These are phyloP conservation scores for Nomada flava DNA, from an alignment of 2,888 invertebrate species.

Conservation along the genomic window DNA sequence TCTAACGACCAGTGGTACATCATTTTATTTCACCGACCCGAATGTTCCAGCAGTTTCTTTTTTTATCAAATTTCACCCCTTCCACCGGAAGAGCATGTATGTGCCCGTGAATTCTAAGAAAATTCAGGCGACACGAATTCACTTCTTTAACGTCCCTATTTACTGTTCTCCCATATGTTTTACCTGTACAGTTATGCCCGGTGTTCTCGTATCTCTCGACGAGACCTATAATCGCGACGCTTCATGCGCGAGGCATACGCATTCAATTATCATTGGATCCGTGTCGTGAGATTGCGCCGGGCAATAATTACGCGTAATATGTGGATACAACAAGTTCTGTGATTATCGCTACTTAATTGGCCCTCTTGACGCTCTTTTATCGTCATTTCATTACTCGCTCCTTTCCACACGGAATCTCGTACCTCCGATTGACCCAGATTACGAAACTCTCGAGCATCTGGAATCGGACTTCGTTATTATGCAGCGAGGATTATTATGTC, in stretches of 20 bases:
- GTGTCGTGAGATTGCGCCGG: slow-evolving; percentile 30
- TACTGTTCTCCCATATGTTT: slow-evolving; percentile 2
- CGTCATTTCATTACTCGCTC: slow-evolving; percentile 61
- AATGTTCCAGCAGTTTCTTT: too few relatives aligned
- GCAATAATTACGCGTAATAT: slow-evolving; percentile 51
- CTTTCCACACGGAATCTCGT: slow-evolving; percentile 35
- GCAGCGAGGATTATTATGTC: neutral
- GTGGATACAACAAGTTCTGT: slow-evolving; percentile 33
- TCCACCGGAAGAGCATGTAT: too few relatives aligned
- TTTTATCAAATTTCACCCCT: too few relatives aligned
- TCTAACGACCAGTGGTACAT: too few relatives aligned
- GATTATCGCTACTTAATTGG: slow-evolving; percentile 62
- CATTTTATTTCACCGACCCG: too few relatives aligned
- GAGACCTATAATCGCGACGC: slow-evolving; percentile 27
- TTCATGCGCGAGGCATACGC: slow-evolving; percentile 5
- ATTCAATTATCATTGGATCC: slow-evolving; percentile 34
- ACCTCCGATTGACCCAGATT: slow-evolving; percentile 25
- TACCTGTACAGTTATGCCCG: slow-evolving; percentile 24
- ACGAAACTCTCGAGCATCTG: slow-evolving; percentile 52
- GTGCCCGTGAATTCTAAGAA: too few relatives aligned
- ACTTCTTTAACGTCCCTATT: slow-evolving; percentile 1
- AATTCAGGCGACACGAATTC: neutral
- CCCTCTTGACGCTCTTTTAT: slow-evolving; percentile 56
- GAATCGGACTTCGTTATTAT: neutral
- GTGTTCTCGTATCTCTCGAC: slow-evolving; percentile 3